phyloP scores from a whole-genome alignment of 37 sponge, comb jelly and placozoan genomes.

The Axinella damicornis region DNA sequence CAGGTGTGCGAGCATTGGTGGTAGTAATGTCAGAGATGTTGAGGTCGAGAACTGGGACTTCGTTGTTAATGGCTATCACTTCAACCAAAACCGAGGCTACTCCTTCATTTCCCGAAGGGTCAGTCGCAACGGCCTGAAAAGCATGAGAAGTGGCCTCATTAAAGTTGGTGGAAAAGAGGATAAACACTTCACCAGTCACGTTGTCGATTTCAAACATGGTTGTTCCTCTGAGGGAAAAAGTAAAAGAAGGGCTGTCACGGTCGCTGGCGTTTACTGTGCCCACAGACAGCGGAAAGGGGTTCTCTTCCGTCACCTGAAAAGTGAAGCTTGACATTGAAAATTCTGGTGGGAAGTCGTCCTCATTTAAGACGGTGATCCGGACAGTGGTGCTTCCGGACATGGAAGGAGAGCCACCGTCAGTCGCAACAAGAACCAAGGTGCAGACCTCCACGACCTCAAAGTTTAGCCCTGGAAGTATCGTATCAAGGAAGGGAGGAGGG shows the following conservation, averaged over 20 bases:
- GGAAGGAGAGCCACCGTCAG: constrained; percentile 55
- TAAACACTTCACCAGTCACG: constrained; percentile 44
- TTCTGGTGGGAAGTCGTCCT: constrained; percentile 75
- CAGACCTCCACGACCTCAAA: constrained; percentile 30
- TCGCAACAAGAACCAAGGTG: constrained; percentile 34
- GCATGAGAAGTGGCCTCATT: constrained; percentile 4
- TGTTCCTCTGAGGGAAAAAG: constrained; percentile 8
- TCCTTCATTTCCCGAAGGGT: constrained; percentile 43
- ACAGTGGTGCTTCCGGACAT: constrained; percentile 33
- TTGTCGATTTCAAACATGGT: constrained; percentile 39
- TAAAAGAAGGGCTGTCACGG: constrained; percentile 32
- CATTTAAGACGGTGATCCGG: constrained; percentile 30
- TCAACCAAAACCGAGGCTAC: constrained; percentile 33
- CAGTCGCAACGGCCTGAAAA: constrained; percentile 54
- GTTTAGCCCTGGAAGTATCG: constrained; percentile 55
- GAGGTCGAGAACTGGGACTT: constrained; percentile 70
- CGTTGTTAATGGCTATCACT: constrained; percentile 70
- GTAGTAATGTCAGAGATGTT: constrained; percentile 46
- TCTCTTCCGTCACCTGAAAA: constrained; percentile 63
- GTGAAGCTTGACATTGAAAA: constrained; percentile 14
- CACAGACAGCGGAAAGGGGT: constrained; percentile 25
- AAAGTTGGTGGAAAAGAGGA: constrained; percentile 42
- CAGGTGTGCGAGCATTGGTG: constrained; percentile 25
- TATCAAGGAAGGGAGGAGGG: constrained; percentile 9
- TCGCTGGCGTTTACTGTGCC: constrained; percentile 63